Base-by-base conservation (phyloP, 2,888 invertebrate genomes). In the Hipparchia semele region DNA sequence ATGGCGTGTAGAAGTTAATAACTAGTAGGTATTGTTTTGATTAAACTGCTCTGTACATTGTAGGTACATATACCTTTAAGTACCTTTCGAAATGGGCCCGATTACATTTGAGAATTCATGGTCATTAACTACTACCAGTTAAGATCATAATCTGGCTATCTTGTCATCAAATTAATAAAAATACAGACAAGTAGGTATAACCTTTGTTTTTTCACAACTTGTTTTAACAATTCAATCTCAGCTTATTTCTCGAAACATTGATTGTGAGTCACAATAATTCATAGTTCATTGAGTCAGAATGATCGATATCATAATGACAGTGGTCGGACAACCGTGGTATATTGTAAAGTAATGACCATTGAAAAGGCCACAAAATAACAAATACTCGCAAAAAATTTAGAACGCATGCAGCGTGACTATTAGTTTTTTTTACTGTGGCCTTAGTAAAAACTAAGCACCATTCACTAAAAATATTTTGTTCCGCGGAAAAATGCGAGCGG, bases 221-320 rank as follows among this genome's bases (percentile, higher is more conserved):
- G 39, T 33, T 54, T 70, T 62, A 51, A 54, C 54, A 64, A 62
- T 56, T 10, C 5, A 56, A 13, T 23, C 13, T n/a, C n/a, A n/a
- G n/a, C 58, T 23, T 60, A 67, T 60, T 61, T 71, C 46, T 13
- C 59, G 53, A 39, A 66, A 9, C 65, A 75, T 60, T 53, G 71
- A 69, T 73, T 62, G n/a, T 73, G 59, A 73, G 56, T 76, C 75
- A 67, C 23, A 51, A 73, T 70, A 70, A 72, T 72, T 78, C 73
- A 73, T 68, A 76, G 74, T 54, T 59, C 74, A 75, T 67, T 77
- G 78, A 66, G 58, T 73, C 68, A 60, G 68, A 72, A 75, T 72
- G 49, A 72, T 74, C 61, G 72, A 69, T 68, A 69, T 66, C 59
- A 66, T 69, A 72, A 70, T 72, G 33, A 61, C 13, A 62, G 62